Percentiles rank a stretch among this genome's conserved stretches.
Evolutionary conservation across 2,888 invertebrate species (phyloP).

Genomic region (Mythimna pallens): DNA sequence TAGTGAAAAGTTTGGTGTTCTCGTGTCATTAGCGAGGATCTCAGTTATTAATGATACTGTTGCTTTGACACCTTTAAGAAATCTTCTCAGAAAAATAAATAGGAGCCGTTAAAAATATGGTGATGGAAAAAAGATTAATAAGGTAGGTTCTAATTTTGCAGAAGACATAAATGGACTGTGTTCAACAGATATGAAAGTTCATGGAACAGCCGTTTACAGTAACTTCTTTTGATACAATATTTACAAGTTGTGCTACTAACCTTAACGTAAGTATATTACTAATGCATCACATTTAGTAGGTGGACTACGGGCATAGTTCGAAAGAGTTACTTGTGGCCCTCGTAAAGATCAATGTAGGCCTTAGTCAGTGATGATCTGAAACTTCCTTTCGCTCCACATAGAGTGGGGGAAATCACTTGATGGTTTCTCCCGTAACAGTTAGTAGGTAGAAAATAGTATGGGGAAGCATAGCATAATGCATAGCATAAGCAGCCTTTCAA

Average conservation of each 20-base stretch:
- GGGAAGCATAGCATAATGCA: too few species aligned
- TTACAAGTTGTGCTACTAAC: neutral
- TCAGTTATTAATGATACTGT: conserved; percentile 16
- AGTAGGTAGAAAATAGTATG: too few species aligned
- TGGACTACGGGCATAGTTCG: too few species aligned
- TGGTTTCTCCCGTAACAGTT: too few species aligned
- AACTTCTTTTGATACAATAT: neutral
- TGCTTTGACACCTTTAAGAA: neutral
- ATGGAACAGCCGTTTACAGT: neutral
- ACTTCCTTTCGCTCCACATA: too few species aligned
- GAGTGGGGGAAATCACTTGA: too few species aligned
- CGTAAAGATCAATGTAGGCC: too few species aligned
- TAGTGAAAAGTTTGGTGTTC: conserved; percentile 5
- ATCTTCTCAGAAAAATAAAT: neutral
- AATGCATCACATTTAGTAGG: neutral
- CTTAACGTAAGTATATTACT: neutral
- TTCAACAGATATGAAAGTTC: neutral
- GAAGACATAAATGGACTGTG: neutral
- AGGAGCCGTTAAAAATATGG: neutral
- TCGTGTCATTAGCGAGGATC: conserved; percentile 20
- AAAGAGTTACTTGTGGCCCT: too few species aligned
- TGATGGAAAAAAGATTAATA: neutral
- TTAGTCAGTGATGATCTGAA: too few species aligned
- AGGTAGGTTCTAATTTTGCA: neutral
- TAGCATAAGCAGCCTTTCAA: too few species aligned